Percentiles rank a stretch among this genome's conserved stretches.
Conservation (phyloP, 2,113 vertebrate genomes). For the Oncorhynchus nerka region DNA sequence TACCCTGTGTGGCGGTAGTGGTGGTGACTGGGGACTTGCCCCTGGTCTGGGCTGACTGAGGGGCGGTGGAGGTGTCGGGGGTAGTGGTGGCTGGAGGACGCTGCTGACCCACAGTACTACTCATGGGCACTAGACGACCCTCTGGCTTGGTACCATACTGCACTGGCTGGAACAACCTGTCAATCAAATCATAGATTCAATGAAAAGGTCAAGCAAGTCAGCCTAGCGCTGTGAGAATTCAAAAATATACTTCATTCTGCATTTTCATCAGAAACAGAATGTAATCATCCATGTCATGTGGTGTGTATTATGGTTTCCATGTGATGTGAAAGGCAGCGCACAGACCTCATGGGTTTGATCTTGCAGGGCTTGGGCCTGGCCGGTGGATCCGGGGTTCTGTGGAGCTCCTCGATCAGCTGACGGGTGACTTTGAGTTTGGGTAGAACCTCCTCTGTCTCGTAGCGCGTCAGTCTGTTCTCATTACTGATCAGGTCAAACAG, state of each 20-base stretch:
- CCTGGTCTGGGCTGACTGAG: conserved; percentile 74
- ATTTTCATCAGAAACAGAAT: too few relatives aligned
- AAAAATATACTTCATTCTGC: too few relatives aligned
- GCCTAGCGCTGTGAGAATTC: background rate
- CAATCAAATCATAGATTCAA: background rate
- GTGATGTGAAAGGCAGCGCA: background rate
- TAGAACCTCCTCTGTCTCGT: conserved; percentile 80
- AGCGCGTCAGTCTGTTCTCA: conserved; percentile 83
- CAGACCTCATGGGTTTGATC: conserved; percentile 88
- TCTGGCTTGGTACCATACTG: conserved; percentile 91
- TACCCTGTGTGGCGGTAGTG: conserved; percentile 80
- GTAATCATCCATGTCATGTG: background rate
- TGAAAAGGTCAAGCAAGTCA: background rate
- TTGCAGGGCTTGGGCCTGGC: conserved; percentile 80
- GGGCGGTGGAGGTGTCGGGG: conserved; percentile 51
- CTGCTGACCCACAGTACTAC: conserved; percentile 66
- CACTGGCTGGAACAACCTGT: conserved; percentile 87
- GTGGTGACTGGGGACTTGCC: conserved; percentile 81
- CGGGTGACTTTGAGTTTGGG: conserved; percentile 85
- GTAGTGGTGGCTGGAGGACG: conserved; percentile 64
- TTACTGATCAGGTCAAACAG: conserved; percentile 86
- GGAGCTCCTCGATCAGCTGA: conserved; percentile 89
- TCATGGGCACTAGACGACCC: conserved; percentile 80
- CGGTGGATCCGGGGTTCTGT: conserved; percentile 74
- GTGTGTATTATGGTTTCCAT: background rate